Evolutionary conservation across 2,888 invertebrate species (phyloP), one percentile per base, ranked within the genome.

Genomic region (Thera britannica): DNA sequence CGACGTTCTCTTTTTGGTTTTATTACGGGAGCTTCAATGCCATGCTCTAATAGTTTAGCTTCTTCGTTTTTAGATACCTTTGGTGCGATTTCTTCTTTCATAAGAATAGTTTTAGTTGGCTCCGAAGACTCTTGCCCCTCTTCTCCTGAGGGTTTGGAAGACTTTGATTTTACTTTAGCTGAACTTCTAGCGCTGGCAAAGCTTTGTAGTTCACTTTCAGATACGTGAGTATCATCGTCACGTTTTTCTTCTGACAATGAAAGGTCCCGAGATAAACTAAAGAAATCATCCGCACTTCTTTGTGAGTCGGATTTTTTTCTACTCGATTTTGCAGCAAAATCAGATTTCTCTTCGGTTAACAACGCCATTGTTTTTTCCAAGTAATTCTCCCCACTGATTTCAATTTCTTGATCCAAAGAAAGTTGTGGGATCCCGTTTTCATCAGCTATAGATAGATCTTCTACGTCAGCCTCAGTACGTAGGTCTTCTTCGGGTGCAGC

Each of bases 381-480:
- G 85, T 94, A 95, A 78, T 96, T 95, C 62, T 95, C 95, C 3
- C 86, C 86, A 1, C 90, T 92, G 5, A 94, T 86, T n/a, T 94
- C 92, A n/a, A 93, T 83, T 11, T 94, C 92, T 65, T 94, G 94
- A 65, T 95, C 94, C 66, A 95, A 90, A 23, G 92, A 92, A 38
- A 92, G 73, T 64, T 89, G 89, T 0, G 87, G 87, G 0, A 80
- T 77, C n/a, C 84, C 89, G 59, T 95, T 95, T 80, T 97, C 97
- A 80, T 97, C 97, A 52, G 96, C 95, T 65, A 97, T 96, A 0
- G 98, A 97, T 69, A 97, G 96, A 78, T 98, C 98, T 83, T 98
- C 98, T 71, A 98, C 92, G 75, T 97, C 98, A 0, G 97, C 97
- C 89, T 98, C 98, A 0, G 98, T 98, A 63, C 97, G 94, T 70